phyloP scores from a whole-genome alignment of 2,113 vertebrate species.

The zebrafish (Danio rerio) region DNA sequence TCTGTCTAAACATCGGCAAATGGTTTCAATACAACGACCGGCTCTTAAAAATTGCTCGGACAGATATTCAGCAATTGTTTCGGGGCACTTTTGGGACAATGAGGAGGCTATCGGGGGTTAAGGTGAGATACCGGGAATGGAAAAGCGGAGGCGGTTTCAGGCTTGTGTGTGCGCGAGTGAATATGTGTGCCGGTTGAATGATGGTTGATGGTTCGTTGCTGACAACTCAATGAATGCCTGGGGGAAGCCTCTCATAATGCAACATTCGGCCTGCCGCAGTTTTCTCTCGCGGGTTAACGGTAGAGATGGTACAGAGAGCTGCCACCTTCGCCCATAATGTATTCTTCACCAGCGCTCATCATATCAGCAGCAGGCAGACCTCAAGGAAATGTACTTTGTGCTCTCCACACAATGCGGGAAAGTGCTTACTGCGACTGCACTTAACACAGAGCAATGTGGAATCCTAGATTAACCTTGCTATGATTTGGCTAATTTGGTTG shows the following conservation, averaged over 20 bases:
- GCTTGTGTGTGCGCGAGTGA: constrained; percentile 3
- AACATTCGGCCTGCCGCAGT: constrained; percentile 49
- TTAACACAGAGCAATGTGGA: constrained; percentile 68
- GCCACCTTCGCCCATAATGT: constrained; percentile 69
- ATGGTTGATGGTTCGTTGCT: constrained; percentile 51
- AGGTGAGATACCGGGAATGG: constrained; percentile 32
- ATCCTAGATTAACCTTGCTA: constrained; percentile 76
- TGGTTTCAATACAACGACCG: constrained; percentile 8
- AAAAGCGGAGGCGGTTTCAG: constrained; percentile 13
- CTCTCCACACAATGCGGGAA: constrained; percentile 73
- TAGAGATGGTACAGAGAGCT: constrained; percentile 32
- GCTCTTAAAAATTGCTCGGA: constrained; percentile 24
- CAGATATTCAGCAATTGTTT: constrained; percentile 36
- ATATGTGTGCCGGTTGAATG: constrained; percentile 32
- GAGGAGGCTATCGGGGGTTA: constrained; percentile 42
- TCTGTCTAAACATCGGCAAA: constrained; percentile 19
- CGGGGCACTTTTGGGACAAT: constrained; percentile 6
- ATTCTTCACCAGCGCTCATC: constrained; percentile 70
- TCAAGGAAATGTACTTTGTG: constrained; percentile 71
- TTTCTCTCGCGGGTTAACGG: constrained; percentile 56
- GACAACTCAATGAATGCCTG: constrained; percentile 53
- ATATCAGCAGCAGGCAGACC: constrained; percentile 78
- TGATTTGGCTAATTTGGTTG: constrained; percentile 76
- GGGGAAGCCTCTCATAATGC: constrained; percentile 48
- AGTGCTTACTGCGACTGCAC: constrained; percentile 75